These are phyloP conservation scores for Gallinago solitaria DNA, from an alignment of 2,797 vertebrate species.

Conservation along the genomic window DNA sequence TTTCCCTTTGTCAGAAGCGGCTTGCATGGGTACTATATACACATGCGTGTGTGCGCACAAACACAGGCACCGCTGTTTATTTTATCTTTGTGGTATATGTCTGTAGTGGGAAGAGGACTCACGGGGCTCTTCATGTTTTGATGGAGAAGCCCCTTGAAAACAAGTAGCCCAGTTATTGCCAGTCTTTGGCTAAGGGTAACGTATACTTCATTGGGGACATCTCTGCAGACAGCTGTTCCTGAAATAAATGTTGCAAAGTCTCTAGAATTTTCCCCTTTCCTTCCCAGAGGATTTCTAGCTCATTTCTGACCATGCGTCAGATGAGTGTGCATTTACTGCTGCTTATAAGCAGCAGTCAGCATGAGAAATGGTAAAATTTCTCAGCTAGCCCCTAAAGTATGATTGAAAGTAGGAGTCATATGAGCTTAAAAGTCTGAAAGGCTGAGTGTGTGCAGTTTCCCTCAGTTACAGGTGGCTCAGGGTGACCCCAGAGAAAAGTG, in stretches of 20 bases:
- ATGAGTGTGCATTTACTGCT: not conserved
- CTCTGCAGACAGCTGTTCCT: conserved; percentile 29
- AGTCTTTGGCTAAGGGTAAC: not conserved
- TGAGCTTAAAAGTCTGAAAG: not conserved
- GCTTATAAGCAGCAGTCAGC: not conserved
- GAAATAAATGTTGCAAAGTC: conserved; percentile 9
- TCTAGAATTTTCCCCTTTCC: conserved; percentile 11
- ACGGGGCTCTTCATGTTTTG: not conserved
- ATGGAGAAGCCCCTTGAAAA: conserved; percentile 40
- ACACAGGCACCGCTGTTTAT: not conserved
- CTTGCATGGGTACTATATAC: not conserved
- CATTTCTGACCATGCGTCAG: conserved; percentile 16
- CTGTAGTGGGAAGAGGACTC: conserved; percentile 13
- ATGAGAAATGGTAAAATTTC: not conserved
- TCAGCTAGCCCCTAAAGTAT: not conserved
- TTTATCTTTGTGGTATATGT: not conserved
- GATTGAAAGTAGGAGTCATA: not conserved
- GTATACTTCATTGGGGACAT: not conserved
- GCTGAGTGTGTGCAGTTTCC: not conserved
- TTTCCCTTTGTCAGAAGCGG: not conserved
- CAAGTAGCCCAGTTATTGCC: not conserved
- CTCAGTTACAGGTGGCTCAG: not conserved
- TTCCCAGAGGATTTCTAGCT: conserved; percentile 14
- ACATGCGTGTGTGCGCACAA: not conserved
- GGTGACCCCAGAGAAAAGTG: not conserved